phyloP scores from a whole-genome alignment of 2,113 vertebrate genomes.

The Eolophus roseicapilla region DNA sequence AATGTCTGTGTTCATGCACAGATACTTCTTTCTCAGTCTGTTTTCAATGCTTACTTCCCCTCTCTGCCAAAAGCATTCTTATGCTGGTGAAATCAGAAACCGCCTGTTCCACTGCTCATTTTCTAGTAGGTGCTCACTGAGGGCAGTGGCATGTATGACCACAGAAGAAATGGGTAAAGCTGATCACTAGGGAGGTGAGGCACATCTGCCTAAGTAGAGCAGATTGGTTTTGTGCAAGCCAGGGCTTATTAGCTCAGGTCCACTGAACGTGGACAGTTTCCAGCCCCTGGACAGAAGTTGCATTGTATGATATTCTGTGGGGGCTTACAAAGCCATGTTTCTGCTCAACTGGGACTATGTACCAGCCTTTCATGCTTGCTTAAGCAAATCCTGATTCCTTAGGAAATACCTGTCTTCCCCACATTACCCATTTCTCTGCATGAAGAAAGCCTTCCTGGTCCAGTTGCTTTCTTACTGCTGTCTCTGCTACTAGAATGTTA shows the following conservation, averaged over 20 bases:
- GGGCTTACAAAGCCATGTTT: neutral
- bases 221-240: neutral
- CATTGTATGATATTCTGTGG: neutral
- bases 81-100: neutral
- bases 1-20: neutral
- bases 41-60: neutral
- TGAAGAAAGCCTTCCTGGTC: neutral
- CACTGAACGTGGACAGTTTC: neutral
- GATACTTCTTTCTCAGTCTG: neutral
- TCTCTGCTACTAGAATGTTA: neutral
- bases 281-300: constrained; percentile 10
- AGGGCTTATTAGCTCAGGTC: constrained; percentile 1
- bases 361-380: neutral
- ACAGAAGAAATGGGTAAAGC: neutral
- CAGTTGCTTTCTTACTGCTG: neutral
- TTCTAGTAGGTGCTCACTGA: neutral
- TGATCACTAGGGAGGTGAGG: neutral
- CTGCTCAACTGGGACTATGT: neutral
- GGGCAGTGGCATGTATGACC: neutral
- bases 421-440: neutral
- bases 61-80: neutral
- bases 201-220: neutral
- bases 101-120: neutral
- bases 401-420: neutral
- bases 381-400: neutral